Conservation (phyloP, 2,113 vertebrate species). For the Austrofundulus limnaeus region DNA sequence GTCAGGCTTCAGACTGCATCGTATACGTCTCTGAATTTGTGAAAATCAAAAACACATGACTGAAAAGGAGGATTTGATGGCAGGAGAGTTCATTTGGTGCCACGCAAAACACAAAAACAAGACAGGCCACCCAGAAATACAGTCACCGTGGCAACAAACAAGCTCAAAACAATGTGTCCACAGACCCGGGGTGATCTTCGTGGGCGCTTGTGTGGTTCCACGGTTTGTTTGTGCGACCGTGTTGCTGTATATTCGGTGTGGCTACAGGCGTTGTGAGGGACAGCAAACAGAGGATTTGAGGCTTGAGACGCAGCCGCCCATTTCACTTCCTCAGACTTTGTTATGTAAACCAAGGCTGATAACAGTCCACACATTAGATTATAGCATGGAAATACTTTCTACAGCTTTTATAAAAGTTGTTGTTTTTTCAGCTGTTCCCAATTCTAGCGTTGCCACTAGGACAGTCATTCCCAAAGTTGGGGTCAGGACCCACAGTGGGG, state of each 20-base stretch:
- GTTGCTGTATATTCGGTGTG: slow-evolving; percentile 1
- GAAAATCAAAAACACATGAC: slow-evolving; percentile 67
- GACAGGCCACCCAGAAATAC: slow-evolving; percentile 55
- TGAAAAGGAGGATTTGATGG: slow-evolving; percentile 34
- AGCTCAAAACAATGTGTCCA: slow-evolving; percentile 53
- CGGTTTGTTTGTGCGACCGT: slow-evolving; percentile 14
- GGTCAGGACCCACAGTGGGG: too few species aligned
- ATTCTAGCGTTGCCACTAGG: too few species aligned
- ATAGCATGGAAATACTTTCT: slow-evolving; percentile 1
- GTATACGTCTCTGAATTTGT: slow-evolving; percentile 34
- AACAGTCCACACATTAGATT: slow-evolving; percentile 2
- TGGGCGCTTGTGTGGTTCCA: slow-evolving; percentile 29
- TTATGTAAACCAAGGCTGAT: slow-evolving; percentile 2
- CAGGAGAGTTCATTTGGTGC: slow-evolving; percentile 38
- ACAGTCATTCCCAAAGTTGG: too few species aligned
- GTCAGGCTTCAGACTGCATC: slow-evolving; percentile 27
- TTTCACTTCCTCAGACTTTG: slow-evolving; percentile 10
- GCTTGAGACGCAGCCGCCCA: background rate
- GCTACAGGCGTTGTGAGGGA: background rate
- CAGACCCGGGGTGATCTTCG: slow-evolving; percentile 17
- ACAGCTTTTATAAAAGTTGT: slow-evolving; percentile 4
- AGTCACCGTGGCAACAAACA: slow-evolving; percentile 51
- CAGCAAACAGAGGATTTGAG: slow-evolving; percentile 6
- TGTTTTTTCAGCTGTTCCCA: too few species aligned
- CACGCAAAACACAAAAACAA: slow-evolving; percentile 54